These are phyloP conservation scores for Ciconia nigra DNA, from an alignment of 2,797 vertebrate genomes.

Conservation along the genomic window DNA sequence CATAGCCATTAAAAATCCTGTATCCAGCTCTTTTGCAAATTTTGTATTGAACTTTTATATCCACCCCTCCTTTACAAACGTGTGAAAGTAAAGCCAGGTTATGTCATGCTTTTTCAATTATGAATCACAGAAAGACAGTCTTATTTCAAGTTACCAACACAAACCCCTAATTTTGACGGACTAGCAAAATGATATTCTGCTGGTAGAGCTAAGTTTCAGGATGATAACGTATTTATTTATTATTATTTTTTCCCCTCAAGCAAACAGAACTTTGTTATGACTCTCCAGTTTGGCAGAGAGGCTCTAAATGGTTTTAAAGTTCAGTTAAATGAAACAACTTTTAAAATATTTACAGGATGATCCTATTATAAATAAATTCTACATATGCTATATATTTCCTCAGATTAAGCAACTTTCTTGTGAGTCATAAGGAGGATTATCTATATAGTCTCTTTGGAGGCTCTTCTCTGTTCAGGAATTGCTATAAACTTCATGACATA, in stretches of 20 bases:
- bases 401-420: neutral
- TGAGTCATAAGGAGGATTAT: conserved; percentile 25
- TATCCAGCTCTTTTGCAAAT: neutral
- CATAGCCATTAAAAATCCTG: neutral
- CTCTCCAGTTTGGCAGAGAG: neutral
- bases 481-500: neutral
- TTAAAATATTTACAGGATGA: conserved; percentile 6
- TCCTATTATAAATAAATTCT: neutral
- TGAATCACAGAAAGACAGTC: neutral
- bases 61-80: neutral
- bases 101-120: neutral
- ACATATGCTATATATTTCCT: conserved; percentile 15
- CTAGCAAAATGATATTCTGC: neutral
- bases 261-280: neutral
- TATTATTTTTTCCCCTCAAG: neutral
- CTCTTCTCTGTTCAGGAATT: neutral
- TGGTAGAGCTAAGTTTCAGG: neutral
- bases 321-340: neutral
- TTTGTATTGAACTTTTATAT: neutral
- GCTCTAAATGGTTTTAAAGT: neutral
- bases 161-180: neutral
- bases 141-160: neutral
- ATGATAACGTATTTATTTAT: neutral
- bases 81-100: neutral
- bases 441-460: neutral